Conservation (phyloP, 2,797 vertebrate genomes). For the Phalanger gymnotis region DNA sequence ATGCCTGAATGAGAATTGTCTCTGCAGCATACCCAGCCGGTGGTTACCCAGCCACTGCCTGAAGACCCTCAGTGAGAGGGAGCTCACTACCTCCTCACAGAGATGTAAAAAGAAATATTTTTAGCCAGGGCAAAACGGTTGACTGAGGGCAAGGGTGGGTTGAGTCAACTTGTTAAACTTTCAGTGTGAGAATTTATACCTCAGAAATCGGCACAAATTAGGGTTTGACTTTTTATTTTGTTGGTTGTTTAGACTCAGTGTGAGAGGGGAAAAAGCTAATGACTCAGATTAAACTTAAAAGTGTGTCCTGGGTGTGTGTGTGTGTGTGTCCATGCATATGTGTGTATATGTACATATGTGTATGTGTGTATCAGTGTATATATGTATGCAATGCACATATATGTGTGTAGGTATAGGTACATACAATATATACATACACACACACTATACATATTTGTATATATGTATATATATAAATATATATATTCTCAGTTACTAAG, state of each 20-base stretch:
- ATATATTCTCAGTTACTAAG: too few relatives aligned
- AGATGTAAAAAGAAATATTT: not conserved
- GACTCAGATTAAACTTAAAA: not conserved
- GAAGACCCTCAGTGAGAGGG: too few relatives aligned
- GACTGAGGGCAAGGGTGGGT: not conserved
- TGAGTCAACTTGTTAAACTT: not conserved
- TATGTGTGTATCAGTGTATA: too few relatives aligned
- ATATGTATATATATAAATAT: too few relatives aligned
- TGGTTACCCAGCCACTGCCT: not conserved
- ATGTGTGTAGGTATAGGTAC: not conserved
- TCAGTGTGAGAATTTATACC: not conserved
- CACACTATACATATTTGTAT: too few relatives aligned
- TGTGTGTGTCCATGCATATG: rapidly evolving
- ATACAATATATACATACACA: too few relatives aligned
- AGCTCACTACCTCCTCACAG: not conserved
- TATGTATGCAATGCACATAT: too few relatives aligned
- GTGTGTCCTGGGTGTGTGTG: not conserved
- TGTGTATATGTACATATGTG: not conserved
- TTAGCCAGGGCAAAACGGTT: not conserved
- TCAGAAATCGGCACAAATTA: not conserved
- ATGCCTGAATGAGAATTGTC: not conserved
- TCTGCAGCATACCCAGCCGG: not conserved
- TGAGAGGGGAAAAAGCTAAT: not conserved
- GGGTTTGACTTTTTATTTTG: not conserved
- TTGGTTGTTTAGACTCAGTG: not conserved